phyloP scores from a whole-genome alignment of 2,797 vertebrate species.

The Chelonia mydas region DNA sequence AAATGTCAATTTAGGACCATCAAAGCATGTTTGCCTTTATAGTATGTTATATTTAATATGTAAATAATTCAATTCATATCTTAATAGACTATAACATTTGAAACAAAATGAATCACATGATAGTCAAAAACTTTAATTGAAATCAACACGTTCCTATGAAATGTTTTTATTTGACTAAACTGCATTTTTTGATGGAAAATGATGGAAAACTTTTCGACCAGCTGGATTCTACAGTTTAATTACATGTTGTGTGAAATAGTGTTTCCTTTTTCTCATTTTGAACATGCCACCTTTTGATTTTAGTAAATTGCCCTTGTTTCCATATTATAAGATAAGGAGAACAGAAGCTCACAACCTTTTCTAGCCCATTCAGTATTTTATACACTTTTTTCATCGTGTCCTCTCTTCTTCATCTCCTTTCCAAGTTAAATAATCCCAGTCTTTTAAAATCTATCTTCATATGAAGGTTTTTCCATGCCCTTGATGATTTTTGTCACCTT shows the following conservation, averaged over 20 bases:
- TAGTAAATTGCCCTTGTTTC: conserved; percentile 7
- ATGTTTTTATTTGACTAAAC: not conserved
- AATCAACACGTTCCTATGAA: not conserved
- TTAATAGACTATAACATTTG: not conserved
- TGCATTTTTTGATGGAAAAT: not conserved
- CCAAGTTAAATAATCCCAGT: conserved; percentile 38
- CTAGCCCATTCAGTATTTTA: not conserved
- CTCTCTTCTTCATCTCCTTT: conserved; percentile 13
- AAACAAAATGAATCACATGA: not conserved
- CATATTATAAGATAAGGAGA: not conserved
- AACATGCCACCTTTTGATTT: conserved; percentile 29
- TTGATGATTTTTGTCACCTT: not conserved
- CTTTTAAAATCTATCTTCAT: conserved; percentile 37
- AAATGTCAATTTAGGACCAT: not conserved
- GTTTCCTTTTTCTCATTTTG: conserved; percentile 26
- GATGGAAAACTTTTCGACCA: not conserved
- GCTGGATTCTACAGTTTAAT: not conserved
- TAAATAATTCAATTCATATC: not conserved
- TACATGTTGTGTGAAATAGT: not conserved
- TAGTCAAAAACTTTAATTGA: not conserved
- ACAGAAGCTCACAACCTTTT: conserved; percentile 18
- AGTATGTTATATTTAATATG: not conserved
- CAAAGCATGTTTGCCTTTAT: not conserved
- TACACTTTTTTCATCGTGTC: not conserved
- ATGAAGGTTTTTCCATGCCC: not conserved